Conservation (phyloP, 2,113 vertebrate genomes). For the Lycocorax pyrrhopterus region DNA sequence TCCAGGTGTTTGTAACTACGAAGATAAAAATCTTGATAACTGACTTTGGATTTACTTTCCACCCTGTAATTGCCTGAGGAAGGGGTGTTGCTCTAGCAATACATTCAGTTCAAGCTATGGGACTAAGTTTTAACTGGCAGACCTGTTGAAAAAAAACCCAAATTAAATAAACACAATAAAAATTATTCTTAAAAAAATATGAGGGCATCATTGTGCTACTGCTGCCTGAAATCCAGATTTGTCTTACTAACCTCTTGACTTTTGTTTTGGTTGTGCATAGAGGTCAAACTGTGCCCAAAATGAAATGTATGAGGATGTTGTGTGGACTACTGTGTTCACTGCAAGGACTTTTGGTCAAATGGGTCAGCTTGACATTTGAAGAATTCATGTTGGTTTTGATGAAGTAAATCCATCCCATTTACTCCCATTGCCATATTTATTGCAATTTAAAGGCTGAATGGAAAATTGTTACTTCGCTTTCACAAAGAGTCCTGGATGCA, state of each 20-base stretch:
- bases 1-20: slow-evolving; percentile 52
- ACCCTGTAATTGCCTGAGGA: slow-evolving; percentile 10
- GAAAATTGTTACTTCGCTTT: neutral
- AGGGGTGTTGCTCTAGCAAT: neutral
- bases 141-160: neutral
- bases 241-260: neutral
- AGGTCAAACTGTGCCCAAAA: neutral
- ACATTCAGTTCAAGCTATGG: neutral
- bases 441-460: neutral
- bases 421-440: neutral
- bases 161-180: neutral
- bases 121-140: neutral
- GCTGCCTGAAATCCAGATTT: neutral
- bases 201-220: neutral
- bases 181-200: neutral
- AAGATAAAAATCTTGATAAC: slow-evolving; percentile 57
- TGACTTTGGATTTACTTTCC: slow-evolving; percentile 34
- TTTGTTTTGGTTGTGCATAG: neutral
- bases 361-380: neutral
- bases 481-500: neutral
- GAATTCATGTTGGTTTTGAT: neutral
- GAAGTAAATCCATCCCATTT: neutral
- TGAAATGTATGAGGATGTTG: neutral
- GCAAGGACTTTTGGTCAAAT: neutral
- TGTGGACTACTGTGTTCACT: neutral